Percentiles rank a stretch among this genome's conserved stretches.
These are phyloP conservation scores for Eristalis arbustorum DNA, from an alignment of 2,888 invertebrate genomes.

Conservation along the genomic window DNA sequence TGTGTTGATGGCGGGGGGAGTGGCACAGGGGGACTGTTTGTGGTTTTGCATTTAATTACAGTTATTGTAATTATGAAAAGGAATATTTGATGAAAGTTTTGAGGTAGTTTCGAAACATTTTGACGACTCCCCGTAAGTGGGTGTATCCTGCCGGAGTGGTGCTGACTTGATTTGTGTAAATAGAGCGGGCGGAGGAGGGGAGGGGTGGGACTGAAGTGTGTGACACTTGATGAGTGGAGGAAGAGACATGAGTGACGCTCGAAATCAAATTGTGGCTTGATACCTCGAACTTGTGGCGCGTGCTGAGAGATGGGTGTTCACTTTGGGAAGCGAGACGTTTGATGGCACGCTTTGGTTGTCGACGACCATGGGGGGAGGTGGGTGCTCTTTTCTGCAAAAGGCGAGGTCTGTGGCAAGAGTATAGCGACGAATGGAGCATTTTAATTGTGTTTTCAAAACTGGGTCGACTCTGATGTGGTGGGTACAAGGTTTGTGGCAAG, in stretches of 20 bases:
- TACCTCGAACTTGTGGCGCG: not conserved
- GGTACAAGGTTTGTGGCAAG: no score
- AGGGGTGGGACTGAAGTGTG: not conserved
- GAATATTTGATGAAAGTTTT: slow-evolving; percentile 48
- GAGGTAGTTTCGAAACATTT: slow-evolving; percentile 40
- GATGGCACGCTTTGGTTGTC: no score
- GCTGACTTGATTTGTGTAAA: not conserved
- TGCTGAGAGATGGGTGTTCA: not conserved
- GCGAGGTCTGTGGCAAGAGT: no score
- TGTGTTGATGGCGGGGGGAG: not conserved
- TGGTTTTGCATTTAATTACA: slow-evolving; percentile 63
- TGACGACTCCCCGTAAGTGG: slow-evolving; percentile 11
- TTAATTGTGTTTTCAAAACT: no score
- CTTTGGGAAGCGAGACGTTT: not conserved
- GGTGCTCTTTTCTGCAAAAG: no score
- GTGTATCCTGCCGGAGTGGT: slow-evolving; percentile 10
- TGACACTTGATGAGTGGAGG: not conserved
- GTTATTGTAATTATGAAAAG: slow-evolving; percentile 56
- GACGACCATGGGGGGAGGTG: no score
- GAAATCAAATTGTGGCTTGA: not conserved
- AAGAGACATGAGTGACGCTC: not conserved
- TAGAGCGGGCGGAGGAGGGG: not conserved
- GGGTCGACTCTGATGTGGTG: no score
- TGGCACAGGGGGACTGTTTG: slow-evolving; percentile 14
- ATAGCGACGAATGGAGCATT: no score